A percentile compares a stretch with the other conserved stretches of the same genome.
Conservation (phyloP, 2,797 vertebrate genomes). For the Leptatherina wallacei region DNA sequence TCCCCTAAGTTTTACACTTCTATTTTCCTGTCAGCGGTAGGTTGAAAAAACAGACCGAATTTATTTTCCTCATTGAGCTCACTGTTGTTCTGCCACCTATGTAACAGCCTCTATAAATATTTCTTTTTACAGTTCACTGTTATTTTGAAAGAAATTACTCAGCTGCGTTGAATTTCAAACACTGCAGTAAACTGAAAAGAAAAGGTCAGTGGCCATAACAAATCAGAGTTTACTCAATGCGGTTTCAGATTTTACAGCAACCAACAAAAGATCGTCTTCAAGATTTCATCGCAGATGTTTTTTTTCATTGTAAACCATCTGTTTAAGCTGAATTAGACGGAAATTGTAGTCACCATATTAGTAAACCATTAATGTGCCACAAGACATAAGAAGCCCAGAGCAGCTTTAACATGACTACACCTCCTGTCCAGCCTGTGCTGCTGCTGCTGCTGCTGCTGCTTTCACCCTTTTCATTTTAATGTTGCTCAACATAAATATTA, state of each 20-base stretch:
- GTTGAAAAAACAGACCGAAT: background rate
- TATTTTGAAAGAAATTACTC: conserved; percentile 8
- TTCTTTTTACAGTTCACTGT: background rate
- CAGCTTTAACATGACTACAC: conserved; percentile 1
- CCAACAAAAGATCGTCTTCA: background rate
- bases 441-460: conserved; percentile 11
- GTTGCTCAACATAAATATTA: conserved; percentile 60
- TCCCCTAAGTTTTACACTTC: background rate
- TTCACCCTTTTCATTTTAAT: conserved; percentile 32
- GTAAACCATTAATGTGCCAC: conserved; percentile 5
- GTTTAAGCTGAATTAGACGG: background rate
- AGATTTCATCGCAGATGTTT: background rate
- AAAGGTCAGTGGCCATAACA: background rate
- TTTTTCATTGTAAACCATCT: background rate
- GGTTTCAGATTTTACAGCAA: background rate
- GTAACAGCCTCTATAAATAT: background rate
- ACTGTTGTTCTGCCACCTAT: background rate
- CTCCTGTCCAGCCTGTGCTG: conserved; percentile 2
- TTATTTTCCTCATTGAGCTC: background rate
- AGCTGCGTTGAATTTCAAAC: conserved; percentile 8
- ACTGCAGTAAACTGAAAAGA: background rate
- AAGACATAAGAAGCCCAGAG: background rate
- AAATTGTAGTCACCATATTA: background rate
- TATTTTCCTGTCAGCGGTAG: background rate
- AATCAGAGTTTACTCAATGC: background rate